Percentiles rank a stretch among this genome's conserved stretches.
phyloP scores from a whole-genome alignment of 1,140 invertebrate species.

The Hylaeus volcanicus region DNA sequence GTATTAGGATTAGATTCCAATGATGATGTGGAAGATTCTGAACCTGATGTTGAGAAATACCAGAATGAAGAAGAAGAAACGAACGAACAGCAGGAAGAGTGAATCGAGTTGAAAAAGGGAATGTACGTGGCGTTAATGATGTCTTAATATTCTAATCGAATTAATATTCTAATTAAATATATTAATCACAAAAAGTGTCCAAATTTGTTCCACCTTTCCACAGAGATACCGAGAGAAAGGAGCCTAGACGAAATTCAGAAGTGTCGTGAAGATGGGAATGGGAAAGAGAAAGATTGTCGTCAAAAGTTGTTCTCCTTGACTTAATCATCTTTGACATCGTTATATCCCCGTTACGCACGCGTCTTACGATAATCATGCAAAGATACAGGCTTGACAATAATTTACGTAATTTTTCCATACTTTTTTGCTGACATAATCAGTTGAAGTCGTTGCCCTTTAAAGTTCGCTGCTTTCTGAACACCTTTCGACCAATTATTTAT shows the following conservation, averaged over 20 bases:
- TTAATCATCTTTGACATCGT: conserved; percentile 64
- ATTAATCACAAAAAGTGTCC: no score
- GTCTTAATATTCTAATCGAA: no score
- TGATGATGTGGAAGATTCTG: not conserved
- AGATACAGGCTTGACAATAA: conserved; percentile 59
- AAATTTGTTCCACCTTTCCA: no score
- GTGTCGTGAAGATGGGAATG: conserved; percentile 7
- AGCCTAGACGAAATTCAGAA: not conserved
- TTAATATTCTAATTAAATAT: no score
- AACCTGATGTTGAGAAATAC: no score
- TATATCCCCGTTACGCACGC: conserved; percentile 59
- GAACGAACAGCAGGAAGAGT: not conserved
- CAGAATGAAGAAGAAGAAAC: no score
- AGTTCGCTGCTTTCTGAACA: not conserved
- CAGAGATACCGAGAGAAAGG: not conserved
- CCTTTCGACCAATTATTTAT: no score
- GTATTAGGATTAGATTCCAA: not conserved
- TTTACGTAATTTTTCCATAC: conserved; percentile 35
- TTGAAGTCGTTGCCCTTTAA: conserved; percentile 15
- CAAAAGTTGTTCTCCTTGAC: conserved; percentile 77
- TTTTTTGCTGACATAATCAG: not conserved
- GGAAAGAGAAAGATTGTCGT: conserved; percentile 39
- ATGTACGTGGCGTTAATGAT: no score
- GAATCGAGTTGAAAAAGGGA: not conserved
- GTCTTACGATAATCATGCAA: conserved; percentile 40